These are phyloP conservation scores for Galleria mellonella DNA, from an alignment of 1,140 invertebrate species.

Conservation along the genomic window DNA sequence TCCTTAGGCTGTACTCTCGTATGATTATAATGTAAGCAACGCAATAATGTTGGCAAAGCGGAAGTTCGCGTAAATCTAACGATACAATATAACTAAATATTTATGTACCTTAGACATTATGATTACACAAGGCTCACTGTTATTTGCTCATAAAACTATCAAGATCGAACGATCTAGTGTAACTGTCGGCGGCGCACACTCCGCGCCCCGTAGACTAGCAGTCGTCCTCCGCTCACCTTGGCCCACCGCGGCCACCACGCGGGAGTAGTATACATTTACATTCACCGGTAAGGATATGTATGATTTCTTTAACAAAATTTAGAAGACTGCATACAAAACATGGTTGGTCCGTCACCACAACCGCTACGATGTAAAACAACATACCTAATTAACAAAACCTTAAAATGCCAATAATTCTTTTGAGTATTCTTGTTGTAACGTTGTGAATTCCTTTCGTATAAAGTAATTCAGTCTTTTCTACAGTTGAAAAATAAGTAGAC, in stretches of 20 bases:
- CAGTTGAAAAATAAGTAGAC: slow-evolving; percentile 55
- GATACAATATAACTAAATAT: slow-evolving; percentile 71
- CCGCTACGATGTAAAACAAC: slow-evolving; percentile 40
- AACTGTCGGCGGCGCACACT: slow-evolving; percentile 24
- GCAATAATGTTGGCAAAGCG: slow-evolving; percentile 71
- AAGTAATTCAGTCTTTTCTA: slow-evolving; percentile 68
- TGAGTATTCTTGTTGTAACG: slow-evolving; percentile 65
- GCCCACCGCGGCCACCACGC: slow-evolving; percentile 22
- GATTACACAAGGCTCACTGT: slow-evolving; percentile 69
- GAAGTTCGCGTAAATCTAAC: slow-evolving; percentile 70
- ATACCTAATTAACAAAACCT: slow-evolving; percentile 35
- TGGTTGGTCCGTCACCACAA: slow-evolving; percentile 64
- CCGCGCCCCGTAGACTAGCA: slow-evolving; percentile 30
- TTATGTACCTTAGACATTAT: slow-evolving; percentile 69
- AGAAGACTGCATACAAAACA: slow-evolving; percentile 30
- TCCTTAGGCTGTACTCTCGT: slow-evolving; percentile 72
- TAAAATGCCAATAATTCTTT: slow-evolving; percentile 42
- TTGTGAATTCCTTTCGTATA: slow-evolving; percentile 41
- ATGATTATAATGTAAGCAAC: slow-evolving; percentile 73
- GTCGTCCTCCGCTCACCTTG: neutral
- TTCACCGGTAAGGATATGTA: slow-evolving; percentile 69
- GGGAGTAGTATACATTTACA: slow-evolving; percentile 48
- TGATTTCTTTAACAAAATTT: slow-evolving; percentile 52
- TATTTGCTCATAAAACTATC: slow-evolving; percentile 46
- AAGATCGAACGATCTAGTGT: slow-evolving; percentile 21